phyloP scores from a whole-genome alignment of 2,888 invertebrate species.

The Acronicta leporina region DNA sequence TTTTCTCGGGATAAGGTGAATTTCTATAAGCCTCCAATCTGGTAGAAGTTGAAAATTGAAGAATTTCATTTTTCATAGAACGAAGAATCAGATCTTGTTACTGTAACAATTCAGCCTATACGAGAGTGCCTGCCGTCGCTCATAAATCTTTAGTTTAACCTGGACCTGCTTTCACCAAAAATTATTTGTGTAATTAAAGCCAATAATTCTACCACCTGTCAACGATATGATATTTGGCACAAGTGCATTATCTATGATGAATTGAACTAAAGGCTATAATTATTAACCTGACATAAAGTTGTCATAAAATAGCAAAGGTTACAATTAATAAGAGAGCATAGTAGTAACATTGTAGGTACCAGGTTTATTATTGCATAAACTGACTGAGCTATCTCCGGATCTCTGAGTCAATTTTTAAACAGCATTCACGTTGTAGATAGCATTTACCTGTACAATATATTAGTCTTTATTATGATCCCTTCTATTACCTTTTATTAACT shows the following conservation, averaged over 20 bases:
- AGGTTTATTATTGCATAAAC: constrained; percentile 14
- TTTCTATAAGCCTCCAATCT: too few species aligned
- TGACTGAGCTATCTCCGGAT: neutral
- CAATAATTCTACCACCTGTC: constrained; percentile 35
- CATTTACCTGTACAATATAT: too few species aligned
- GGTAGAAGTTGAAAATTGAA: too few species aligned
- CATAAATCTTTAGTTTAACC: neutral
- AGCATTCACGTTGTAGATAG: neutral
- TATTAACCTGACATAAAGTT: constrained; percentile 37
- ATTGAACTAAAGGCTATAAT: constrained; percentile 26
- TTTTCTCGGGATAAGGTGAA: too few species aligned
- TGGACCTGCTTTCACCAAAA: neutral
- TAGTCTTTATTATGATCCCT: too few species aligned
- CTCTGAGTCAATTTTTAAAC: too few species aligned
- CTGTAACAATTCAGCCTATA: too few species aligned
- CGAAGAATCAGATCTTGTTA: too few species aligned
- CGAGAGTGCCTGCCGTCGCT: too few species aligned
- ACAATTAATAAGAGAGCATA: neutral
- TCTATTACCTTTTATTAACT: too few species aligned
- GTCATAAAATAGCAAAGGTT: constrained; percentile 22
- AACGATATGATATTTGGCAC: constrained; percentile 39
- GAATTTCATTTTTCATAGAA: too few species aligned
- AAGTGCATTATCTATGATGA: constrained; percentile 26
- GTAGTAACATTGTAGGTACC: neutral
- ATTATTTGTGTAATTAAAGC: constrained; percentile 15